A percentile compares a stretch with the other conserved stretches of the same genome.
Conservation (phyloP, 2,888 invertebrate genomes). For the Cryptocephalus moraei region DNA sequence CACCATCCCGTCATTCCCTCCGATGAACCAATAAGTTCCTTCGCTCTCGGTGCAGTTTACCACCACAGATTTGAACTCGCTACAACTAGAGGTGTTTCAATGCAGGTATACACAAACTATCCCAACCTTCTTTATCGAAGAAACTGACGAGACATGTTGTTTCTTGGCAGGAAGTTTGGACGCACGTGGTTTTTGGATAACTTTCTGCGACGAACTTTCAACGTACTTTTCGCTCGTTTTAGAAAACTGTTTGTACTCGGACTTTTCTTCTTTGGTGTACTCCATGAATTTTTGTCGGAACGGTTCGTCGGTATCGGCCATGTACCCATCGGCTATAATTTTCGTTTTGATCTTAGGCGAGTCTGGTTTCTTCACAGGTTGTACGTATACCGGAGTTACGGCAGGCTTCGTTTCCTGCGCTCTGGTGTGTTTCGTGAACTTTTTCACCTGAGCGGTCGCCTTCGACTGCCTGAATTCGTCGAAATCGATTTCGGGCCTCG, state of each 20-base stretch:
- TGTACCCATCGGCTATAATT: slow-evolving; percentile 49
- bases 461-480: slow-evolving; percentile 26
- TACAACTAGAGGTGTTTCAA: not conserved
- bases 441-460: slow-evolving; percentile 25
- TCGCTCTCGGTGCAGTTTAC: too few species aligned
- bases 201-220: slow-evolving; percentile 20
- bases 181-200: slow-evolving; percentile 20
- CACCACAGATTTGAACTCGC: not conserved
- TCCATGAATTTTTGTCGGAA: slow-evolving; percentile 31
- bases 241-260: slow-evolving; percentile 27
- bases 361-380: slow-evolving; percentile 29
- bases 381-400: slow-evolving; percentile 34
- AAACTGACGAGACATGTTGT: slow-evolving; percentile 24
- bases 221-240: slow-evolving; percentile 26
- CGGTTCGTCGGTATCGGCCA: slow-evolving; percentile 61
- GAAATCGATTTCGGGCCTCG: slow-evolving; percentile 32
- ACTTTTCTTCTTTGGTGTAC: slow-evolving; percentile 28
- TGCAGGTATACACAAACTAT: slow-evolving; percentile 1
- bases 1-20: too few species aligned
- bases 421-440: slow-evolving; percentile 27
- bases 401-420: slow-evolving; percentile 25
- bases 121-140: slow-evolving; percentile 37
- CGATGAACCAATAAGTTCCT: too few species aligned
- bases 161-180: slow-evolving; percentile 32
- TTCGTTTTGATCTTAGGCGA: slow-evolving; percentile 45